phyloP scores from a whole-genome alignment of 2,888 invertebrate genomes.

The Trachelus iudaicus region DNA sequence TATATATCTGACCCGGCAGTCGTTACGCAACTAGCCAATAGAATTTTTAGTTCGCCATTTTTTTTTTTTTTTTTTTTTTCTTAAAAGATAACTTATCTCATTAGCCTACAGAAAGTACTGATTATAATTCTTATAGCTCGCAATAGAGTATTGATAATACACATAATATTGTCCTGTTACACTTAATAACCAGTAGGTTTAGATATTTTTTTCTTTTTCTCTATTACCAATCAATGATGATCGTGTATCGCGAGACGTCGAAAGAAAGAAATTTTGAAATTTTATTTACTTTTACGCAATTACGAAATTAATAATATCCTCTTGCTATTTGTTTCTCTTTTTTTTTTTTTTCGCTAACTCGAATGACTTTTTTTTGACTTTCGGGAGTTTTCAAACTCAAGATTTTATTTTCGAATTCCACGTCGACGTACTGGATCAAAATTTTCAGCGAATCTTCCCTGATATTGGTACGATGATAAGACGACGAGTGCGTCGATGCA shows the following conservation, averaged over 20 bases:
- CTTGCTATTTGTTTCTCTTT: too few relatives aligned
- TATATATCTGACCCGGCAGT: too few relatives aligned
- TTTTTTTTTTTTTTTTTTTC: background rate
- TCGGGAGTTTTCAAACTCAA: too few relatives aligned
- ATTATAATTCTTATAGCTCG: constrained; percentile 1
- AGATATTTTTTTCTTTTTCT: constrained; percentile 18
- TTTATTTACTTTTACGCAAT: too few relatives aligned
- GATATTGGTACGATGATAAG: too few relatives aligned
- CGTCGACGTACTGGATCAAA: too few relatives aligned
- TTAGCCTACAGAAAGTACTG: constrained; percentile 26
- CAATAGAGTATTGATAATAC: constrained; percentile 26
- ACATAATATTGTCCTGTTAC: constrained; percentile 57
- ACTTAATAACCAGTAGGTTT: constrained; percentile 50
- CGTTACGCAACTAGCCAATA: constrained; percentile 1
- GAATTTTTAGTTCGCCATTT: background rate
- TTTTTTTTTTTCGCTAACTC: too few relatives aligned
- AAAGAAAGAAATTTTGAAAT: background rate
- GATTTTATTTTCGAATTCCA: too few relatives aligned
- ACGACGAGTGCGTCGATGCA: too few relatives aligned
- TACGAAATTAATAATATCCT: too few relatives aligned
- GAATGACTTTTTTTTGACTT: too few relatives aligned
- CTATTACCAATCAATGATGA: background rate
- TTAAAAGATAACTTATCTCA: constrained; percentile 14
- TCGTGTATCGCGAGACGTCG: background rate
- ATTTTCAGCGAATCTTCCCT: too few relatives aligned